Conservation (phyloP, 1,140 invertebrate genomes). For the Apis mellifera region DNA sequence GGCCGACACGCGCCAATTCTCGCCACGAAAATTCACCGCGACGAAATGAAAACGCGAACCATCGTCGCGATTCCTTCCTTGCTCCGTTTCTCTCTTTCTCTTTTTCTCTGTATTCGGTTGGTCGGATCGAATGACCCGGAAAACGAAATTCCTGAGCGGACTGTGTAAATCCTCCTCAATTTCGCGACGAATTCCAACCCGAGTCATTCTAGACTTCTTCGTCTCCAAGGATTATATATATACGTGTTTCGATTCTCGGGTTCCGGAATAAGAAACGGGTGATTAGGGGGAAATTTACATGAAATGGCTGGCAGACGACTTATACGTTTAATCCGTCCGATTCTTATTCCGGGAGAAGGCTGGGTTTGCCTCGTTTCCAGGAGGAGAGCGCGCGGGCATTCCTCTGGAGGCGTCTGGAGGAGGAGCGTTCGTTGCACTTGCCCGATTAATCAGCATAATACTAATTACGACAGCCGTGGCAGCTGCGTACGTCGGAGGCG, state of each 20-base stretch:
- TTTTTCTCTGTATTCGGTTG: too few species aligned
- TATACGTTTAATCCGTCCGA: neutral
- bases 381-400: neutral
- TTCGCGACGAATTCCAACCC: too few species aligned
- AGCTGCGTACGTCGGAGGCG: constrained; percentile 30
- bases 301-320: neutral
- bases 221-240: neutral
- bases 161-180: too few species aligned
- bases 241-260: neutral
- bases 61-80: neutral
- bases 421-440: constrained; percentile 30
- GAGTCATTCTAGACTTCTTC: too few species aligned
- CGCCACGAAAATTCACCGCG: constrained; percentile 59
- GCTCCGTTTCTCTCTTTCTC: neutral
- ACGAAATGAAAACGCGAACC: constrained; percentile 26
- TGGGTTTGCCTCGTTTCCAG: constrained; percentile 9
- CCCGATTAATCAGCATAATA: constrained; percentile 46
- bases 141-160: neutral
- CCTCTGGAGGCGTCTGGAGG: neutral
- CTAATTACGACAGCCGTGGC: constrained; percentile 38
- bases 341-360: neutral
- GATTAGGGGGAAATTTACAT: constrained; percentile 12
- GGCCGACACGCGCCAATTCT: constrained; percentile 68
- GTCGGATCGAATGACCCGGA: neutral
- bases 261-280: neutral